Conservation (phyloP, 2,113 vertebrate species). For the Istiophorus platypterus region DNA sequence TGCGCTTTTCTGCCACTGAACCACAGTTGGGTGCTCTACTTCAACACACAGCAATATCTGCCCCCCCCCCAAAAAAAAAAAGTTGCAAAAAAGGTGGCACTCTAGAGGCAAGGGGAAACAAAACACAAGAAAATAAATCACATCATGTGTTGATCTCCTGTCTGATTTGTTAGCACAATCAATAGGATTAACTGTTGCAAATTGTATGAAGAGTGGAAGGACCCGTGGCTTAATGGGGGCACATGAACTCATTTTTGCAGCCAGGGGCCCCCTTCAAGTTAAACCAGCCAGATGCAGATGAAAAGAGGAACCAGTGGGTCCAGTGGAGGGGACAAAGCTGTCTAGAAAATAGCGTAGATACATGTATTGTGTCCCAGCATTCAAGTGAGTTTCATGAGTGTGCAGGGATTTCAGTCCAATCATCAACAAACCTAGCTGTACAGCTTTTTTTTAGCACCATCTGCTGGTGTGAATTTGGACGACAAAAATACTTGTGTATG, state of each 20-base stretch:
- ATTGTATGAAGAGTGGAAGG: too few relatives aligned
- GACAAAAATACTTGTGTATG: constrained; percentile 36
- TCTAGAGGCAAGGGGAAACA: neutral
- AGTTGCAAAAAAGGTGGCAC: neutral
- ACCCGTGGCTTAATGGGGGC: too few relatives aligned
- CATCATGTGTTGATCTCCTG: neutral
- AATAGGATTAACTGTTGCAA: neutral
- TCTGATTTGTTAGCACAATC: neutral
- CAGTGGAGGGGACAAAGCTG: neutral
- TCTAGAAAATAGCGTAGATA: neutral
- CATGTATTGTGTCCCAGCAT: neutral
- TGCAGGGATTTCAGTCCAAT: too few relatives aligned
- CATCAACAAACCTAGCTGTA: neutral
- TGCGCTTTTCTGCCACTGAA: neutral
- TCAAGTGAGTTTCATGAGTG: too few relatives aligned
- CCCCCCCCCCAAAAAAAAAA: neutral
- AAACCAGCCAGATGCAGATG: neutral
- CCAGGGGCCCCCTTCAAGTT: neutral
- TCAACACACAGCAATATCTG: neutral
- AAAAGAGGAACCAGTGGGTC: neutral
- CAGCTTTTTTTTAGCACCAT: constrained; percentile 33
- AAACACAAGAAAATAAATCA: too few relatives aligned
- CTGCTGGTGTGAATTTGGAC: constrained; percentile 41
- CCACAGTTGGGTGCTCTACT: neutral
- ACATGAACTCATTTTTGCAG: neutral